Percentiles rank a stretch among this genome's conserved stretches.
These are phyloP conservation scores for Cyrtorhinus lividipennis DNA, from an alignment of 1,140 invertebrate genomes.

Conservation along the genomic window DNA sequence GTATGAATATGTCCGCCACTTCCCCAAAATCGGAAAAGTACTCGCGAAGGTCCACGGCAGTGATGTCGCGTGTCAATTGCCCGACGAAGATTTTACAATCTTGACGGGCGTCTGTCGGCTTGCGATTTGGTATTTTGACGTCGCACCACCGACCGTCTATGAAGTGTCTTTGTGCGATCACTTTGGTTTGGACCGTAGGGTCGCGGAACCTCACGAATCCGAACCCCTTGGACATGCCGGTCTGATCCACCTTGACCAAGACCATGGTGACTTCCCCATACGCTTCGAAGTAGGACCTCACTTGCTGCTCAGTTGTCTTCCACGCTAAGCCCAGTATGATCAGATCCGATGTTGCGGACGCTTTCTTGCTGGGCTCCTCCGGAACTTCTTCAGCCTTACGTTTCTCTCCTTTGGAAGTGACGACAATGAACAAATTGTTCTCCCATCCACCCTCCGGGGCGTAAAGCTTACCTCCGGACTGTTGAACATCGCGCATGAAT, in stretches of 20 bases:
- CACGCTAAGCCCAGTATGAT: neutral
- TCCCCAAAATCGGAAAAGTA: slow-evolving; percentile 94
- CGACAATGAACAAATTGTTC: neutral
- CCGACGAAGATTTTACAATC: slow-evolving; percentile 89
- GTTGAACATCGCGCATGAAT: neutral
- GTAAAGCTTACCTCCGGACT: neutral
- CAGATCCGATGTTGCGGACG: neutral
- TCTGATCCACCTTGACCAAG: neutral
- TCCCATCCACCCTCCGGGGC: neutral
- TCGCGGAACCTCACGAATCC: neutral
- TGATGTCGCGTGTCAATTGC: slow-evolving; percentile 80
- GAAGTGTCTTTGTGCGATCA: neutral
- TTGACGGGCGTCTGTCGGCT: neutral
- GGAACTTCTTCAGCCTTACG: neutral
- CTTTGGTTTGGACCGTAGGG: neutral
- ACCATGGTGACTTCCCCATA: neutral
- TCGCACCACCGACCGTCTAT: neutral
- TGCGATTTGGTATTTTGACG: neutral
- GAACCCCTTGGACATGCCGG: neutral
- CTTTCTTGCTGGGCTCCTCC: neutral
- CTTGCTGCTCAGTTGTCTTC: neutral
- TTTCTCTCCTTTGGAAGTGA: neutral
- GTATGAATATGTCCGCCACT: slow-evolving; percentile 91
- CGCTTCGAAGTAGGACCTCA: neutral
- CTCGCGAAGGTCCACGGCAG: slow-evolving; percentile 73